phyloP scores from a whole-genome alignment of 2,888 invertebrate species.

The Drosophila mimetica region DNA sequence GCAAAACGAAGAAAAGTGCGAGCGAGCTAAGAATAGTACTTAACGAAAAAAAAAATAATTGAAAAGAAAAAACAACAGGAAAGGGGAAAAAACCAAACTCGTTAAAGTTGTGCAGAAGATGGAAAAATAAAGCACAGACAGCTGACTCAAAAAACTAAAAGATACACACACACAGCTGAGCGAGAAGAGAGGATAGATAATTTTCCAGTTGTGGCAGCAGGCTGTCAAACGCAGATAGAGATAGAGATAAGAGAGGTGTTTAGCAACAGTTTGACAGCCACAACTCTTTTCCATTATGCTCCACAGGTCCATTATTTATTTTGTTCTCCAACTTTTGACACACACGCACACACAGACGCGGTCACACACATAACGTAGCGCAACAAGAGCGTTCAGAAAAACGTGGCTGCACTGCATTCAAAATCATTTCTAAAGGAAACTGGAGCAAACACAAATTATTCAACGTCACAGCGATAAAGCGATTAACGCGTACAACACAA shows the following conservation, averaged over 20 bases:
- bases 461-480: slow-evolving; percentile 62
- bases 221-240: slow-evolving; percentile 7
- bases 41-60: slow-evolving; percentile 23
- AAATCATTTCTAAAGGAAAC: slow-evolving; percentile 42
- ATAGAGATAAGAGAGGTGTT: slow-evolving; percentile 29
- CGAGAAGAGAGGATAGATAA: slow-evolving; percentile 9
- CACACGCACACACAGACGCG: slow-evolving; percentile 6
- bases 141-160: slow-evolving; percentile 70
- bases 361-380: no score
- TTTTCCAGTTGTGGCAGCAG: slow-evolving; percentile 49
- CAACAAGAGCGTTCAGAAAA: slow-evolving; percentile 21
- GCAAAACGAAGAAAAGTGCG: slow-evolving; percentile 55
- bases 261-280: slow-evolving; percentile 24
- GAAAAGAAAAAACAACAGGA: slow-evolving; percentile 22
- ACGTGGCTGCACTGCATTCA: slow-evolving; percentile 20
- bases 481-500: slow-evolving; percentile 49
- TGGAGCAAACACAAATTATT: slow-evolving; percentile 69
- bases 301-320: slow-evolving; percentile 11
- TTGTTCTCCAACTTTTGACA: slow-evolving; percentile 39
- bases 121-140: slow-evolving; percentile 69
- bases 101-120: slow-evolving; percentile 74
- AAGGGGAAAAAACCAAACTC: slow-evolving; percentile 55
- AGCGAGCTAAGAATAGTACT: slow-evolving; percentile 68
- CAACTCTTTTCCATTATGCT: slow-evolving; percentile 16
- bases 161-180: slow-evolving; percentile 49